Conservation (phyloP, 92 coral and sea anemone genomes). For the Porites rus region DNA sequence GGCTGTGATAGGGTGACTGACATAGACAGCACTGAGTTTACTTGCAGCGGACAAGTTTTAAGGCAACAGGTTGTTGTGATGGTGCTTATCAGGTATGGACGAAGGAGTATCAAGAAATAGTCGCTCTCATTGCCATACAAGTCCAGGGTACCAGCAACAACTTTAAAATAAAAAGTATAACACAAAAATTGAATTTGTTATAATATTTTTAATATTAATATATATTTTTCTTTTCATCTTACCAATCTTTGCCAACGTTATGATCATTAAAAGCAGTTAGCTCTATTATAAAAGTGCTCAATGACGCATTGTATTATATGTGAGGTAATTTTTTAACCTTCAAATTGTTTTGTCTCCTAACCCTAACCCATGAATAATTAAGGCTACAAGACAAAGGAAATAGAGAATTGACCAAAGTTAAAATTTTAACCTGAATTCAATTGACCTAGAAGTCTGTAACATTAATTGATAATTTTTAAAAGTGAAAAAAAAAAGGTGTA, state of each 20-base stretch:
- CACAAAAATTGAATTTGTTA: neutral
- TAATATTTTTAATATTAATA: neutral
- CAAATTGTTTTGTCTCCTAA: too few relatives aligned
- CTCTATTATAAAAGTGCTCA: too few relatives aligned
- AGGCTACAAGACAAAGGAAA: too few relatives aligned
- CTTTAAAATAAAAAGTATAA: neutral
- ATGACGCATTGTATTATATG: too few relatives aligned
- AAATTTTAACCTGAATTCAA: too few relatives aligned
- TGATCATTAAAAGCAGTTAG: too few relatives aligned
- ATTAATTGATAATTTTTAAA: too few relatives aligned
- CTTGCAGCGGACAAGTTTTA: conserved; percentile 42
- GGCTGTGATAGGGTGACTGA: conserved; percentile 19
- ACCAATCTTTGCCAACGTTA: too few relatives aligned
- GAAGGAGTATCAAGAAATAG: conserved; percentile 34
- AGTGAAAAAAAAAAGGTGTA: neutral
- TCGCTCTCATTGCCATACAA: conserved; percentile 60
- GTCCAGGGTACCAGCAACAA: conserved; percentile 29
- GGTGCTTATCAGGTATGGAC: conserved; percentile 34
- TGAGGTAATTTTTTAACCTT: too few relatives aligned
- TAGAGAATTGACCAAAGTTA: too few relatives aligned
- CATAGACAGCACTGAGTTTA: conserved; percentile 2
- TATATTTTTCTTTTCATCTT: neutral
- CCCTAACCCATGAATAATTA: too few relatives aligned
- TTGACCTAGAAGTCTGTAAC: too few relatives aligned
- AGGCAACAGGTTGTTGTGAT: conserved; percentile 34